phyloP scores from a whole-genome alignment of 2,113 vertebrate species.

The Brachypodius melanocephalos region DNA sequence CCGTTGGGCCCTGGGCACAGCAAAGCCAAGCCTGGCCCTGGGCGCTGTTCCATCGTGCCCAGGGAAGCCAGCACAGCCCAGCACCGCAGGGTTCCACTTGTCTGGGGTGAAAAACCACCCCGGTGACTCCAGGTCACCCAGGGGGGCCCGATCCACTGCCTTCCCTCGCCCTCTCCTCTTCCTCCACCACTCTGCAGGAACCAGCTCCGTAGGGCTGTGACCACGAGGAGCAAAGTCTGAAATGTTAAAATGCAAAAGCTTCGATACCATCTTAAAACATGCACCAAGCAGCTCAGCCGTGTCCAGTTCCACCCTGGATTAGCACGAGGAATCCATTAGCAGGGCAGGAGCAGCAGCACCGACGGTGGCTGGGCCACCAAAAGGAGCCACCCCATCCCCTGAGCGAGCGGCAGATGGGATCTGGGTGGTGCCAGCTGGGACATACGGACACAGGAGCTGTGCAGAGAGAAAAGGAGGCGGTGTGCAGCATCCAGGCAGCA shows the following conservation, averaged over 20 bases:
- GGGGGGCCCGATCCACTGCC: accelerated
- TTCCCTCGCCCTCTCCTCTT: neutral
- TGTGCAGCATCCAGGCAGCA: accelerated
- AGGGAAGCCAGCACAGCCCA: neutral
- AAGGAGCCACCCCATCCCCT: neutral
- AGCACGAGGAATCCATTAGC: neutral
- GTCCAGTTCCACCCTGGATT: neutral
- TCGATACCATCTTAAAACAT: neutral
- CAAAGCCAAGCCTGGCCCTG: neutral
- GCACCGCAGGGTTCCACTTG: neutral
- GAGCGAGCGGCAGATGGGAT: neutral
- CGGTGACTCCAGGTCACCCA: neutral
- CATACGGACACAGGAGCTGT: accelerated
- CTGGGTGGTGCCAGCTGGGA: neutral
- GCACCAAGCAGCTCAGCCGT: neutral
- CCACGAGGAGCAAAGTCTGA: accelerated
- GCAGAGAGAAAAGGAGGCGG: neutral
- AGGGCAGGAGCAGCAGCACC: neutral
- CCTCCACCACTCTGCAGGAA: neutral
- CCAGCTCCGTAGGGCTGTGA: accelerated
- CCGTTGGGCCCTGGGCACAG: accelerated
- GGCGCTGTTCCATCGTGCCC: accelerated
- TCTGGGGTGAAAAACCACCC: neutral
- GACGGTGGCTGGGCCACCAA: neutral
- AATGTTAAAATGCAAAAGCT: neutral